Evolutionary conservation across 2,888 invertebrate species (phyloP).

Genomic region (Ceratothoa steindachneri): DNA sequence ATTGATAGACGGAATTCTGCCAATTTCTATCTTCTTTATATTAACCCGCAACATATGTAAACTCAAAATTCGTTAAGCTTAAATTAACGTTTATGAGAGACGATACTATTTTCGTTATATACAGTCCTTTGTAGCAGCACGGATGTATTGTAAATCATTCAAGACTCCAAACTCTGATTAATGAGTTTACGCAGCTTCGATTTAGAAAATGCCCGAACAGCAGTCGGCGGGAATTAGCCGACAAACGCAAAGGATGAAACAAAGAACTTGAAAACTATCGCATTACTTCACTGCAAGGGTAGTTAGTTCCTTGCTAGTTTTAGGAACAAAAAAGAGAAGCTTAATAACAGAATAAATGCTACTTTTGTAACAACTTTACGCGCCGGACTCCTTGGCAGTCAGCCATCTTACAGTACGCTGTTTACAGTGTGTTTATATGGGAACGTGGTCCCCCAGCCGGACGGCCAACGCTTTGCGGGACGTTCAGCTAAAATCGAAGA

Average conservation of each 20-base stretch:
- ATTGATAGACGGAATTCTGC: neutral
- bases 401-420: constrained; percentile 17
- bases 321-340: too few relatives aligned
- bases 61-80: neutral
- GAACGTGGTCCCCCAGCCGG: too few relatives aligned
- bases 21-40: neutral
- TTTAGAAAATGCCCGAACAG: neutral
- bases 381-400: constrained; percentile 31
- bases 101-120: neutral
- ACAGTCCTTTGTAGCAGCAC: neutral
- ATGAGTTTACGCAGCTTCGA: neutral
- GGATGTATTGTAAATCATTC: neutral
- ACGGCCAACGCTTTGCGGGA: too few relatives aligned
- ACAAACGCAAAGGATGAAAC: too few relatives aligned
- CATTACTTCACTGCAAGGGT: neutral
- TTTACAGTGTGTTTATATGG: too few relatives aligned
- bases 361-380: too few relatives aligned
- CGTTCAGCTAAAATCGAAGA: too few relatives aligned
- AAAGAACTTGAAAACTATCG: too few relatives aligned
- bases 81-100: neutral
- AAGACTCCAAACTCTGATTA: neutral
- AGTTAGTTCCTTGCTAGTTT: too few relatives aligned
- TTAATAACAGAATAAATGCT: too few relatives aligned
- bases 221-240: neutral
- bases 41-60: neutral